phyloP scores from a whole-genome alignment of 2,888 invertebrate species.

The Vannuccia rotundouncinata region DNA sequence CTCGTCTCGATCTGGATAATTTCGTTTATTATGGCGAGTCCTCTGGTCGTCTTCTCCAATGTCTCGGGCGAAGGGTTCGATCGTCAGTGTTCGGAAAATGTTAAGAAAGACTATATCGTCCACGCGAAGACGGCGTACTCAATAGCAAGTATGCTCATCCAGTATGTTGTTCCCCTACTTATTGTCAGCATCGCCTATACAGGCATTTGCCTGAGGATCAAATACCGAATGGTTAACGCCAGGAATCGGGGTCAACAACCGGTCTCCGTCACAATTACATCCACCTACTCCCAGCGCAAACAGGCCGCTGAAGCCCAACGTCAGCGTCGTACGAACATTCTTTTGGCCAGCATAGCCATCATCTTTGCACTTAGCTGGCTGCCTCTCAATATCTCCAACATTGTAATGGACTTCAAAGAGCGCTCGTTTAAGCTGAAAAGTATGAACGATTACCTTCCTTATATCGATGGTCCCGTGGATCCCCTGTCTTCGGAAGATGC shows the following conservation, averaged over 20 bases:
- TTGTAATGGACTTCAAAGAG: constrained; percentile 64
- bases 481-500: too few species aligned
- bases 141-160: constrained; percentile 72
- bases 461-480: too few species aligned
- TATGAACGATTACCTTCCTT: too few species aligned
- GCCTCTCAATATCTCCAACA: constrained; percentile 78
- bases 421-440: background rate
- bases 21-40: constrained; percentile 29
- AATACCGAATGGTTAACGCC: constrained; percentile 60
- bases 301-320: constrained; percentile 59
- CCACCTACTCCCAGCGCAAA: constrained; percentile 37
- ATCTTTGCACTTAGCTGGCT: constrained; percentile 85
- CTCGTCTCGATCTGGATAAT: constrained; percentile 32
- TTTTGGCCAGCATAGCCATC: constrained; percentile 74
- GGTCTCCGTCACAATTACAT: background rate
- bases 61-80: constrained; percentile 8
- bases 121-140: constrained; percentile 65
- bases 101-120: constrained; percentile 43
- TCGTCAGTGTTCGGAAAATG: constrained; percentile 47
- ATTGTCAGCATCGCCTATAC: constrained; percentile 75
- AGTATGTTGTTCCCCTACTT: constrained; percentile 74
- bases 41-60: constrained; percentile 33
- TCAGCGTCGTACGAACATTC: constrained; percentile 76
- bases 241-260: constrained; percentile 38
- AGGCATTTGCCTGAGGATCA: constrained; percentile 72